Percentiles rank a stretch among this genome's conserved stretches.
Evolutionary conservation across 2,888 invertebrate species (phyloP).

Genomic region (Callimorpha dominula): DNA sequence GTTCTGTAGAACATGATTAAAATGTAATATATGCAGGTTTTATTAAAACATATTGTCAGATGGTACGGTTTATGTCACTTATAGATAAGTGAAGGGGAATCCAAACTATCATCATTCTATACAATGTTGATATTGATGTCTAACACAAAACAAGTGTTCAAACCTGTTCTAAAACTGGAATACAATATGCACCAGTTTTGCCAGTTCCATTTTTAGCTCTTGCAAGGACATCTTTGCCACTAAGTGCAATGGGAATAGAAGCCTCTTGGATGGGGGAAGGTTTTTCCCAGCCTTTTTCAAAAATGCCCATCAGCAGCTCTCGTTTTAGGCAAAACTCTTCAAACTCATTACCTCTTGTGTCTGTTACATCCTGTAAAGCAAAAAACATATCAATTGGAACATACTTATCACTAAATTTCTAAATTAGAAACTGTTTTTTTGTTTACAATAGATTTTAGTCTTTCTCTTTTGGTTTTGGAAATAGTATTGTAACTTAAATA

Average conservation of each 20-base stretch:
- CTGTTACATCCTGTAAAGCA: conserved; percentile 96
- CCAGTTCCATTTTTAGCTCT: conserved; percentile 99
- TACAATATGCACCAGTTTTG: conserved; percentile 99
- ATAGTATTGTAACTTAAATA: no score
- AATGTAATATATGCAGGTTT: not conserved
- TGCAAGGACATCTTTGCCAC: conserved; percentile 99
- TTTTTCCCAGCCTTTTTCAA: conserved; percentile 99
- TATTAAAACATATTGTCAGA: conserved; percentile 29
- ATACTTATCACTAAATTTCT: not conserved
- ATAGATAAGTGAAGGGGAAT: conserved; percentile 84
- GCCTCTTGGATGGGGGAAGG: conserved; percentile 99
- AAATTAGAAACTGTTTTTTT: no score
- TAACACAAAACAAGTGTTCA: conserved; percentile 16
- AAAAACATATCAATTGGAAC: not conserved
- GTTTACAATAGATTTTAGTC: no score
- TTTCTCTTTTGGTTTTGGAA: no score
- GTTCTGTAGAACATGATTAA: conserved; percentile 3
- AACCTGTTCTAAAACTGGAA: conserved; percentile 98
- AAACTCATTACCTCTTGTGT: conserved; percentile 99
- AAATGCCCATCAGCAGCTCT: conserved; percentile 99
- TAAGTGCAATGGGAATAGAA: conserved; percentile 99
- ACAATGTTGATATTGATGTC: not conserved
- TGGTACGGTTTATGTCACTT: conserved; percentile 75
- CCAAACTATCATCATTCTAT: conserved; percentile 79
- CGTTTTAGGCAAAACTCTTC: conserved; percentile 99